A percentile compares a stretch with the other conserved stretches of the same genome.
Conservation (phyloP, 2,113 vertebrate genomes). For the Thymallus thymallus region DNA sequence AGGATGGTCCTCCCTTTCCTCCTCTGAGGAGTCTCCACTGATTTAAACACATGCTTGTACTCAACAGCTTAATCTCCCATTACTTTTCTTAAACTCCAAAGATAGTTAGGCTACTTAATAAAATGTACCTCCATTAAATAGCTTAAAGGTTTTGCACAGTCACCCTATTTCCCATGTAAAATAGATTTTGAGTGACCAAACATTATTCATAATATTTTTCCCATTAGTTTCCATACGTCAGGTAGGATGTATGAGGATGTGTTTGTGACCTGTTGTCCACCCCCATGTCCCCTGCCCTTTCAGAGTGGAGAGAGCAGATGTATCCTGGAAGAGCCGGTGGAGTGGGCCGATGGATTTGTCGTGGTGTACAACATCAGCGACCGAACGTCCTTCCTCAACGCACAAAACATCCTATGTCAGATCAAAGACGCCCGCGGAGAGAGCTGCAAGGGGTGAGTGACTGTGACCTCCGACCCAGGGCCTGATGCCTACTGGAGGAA, state of each 20-base stretch:
- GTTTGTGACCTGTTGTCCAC: slow-evolving; percentile 22
- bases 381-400: slow-evolving; percentile 50
- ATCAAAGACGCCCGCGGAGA: slow-evolving; percentile 55
- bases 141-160: too few relatives aligned
- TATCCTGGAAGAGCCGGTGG: slow-evolving; percentile 53
- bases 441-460: slow-evolving; percentile 58
- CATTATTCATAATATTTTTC: too few relatives aligned
- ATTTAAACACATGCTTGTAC: neutral
- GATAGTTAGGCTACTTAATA: neutral
- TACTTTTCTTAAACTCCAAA: neutral
- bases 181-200: too few relatives aligned
- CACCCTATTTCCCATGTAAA: too few relatives aligned
- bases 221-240: neutral
- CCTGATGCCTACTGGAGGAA: slow-evolving; percentile 25
- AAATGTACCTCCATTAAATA: too few relatives aligned
- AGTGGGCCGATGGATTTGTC: slow-evolving; percentile 62
- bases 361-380: slow-evolving; percentile 61
- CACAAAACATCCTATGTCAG: slow-evolving; percentile 52
- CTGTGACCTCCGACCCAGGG: slow-evolving; percentile 22
- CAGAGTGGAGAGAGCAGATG: slow-evolving; percentile 55
- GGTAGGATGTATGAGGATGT: slow-evolving; percentile 8
- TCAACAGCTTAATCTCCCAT: neutral
- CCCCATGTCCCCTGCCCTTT: neutral
- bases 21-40: too few relatives aligned
- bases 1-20: too few relatives aligned